Evolutionary conservation across 2,113 vertebrate species (phyloP).

Genomic region (Protobothrops mucrosquamatus): DNA sequence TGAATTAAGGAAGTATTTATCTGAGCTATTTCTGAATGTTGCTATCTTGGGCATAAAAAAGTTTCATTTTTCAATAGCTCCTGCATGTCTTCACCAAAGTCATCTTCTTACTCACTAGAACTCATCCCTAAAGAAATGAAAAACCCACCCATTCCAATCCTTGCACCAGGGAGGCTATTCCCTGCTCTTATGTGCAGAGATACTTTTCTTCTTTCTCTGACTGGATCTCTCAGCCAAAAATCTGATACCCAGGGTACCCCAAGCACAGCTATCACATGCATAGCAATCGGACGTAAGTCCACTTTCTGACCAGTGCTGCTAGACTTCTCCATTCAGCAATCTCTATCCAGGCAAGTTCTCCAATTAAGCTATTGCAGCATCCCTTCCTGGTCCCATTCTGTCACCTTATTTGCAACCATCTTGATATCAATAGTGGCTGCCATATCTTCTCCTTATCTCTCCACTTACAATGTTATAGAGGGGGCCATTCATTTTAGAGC

Average conservation of each 20-base stretch:
- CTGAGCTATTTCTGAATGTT: not conserved
- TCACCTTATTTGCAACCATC: not conserved
- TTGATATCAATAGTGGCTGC: not conserved
- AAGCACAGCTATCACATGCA: not conserved
- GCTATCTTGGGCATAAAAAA: not conserved
- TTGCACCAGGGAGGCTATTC: not conserved
- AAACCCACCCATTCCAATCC: not conserved
- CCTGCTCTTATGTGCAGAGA: not conserved
- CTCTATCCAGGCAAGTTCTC: not conserved
- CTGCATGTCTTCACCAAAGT: not conserved
- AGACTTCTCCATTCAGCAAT: not conserved
- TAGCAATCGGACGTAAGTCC: not conserved
- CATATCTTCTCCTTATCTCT: not conserved
- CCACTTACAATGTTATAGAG: not conserved
- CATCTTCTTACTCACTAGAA: not conserved
- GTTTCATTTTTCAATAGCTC: not conserved
- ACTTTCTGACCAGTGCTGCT: not conserved
- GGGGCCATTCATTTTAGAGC: not conserved
- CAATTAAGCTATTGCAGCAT: not conserved
- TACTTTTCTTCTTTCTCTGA: not conserved
- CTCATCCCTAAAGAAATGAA: not conserved
- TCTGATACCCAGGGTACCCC: not conserved
- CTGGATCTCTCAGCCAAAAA: not conserved
- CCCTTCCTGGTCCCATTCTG: not conserved
- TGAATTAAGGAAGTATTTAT: not conserved